These are phyloP conservation scores for Lasiommata megera DNA, from an alignment of 2,888 invertebrate genomes.

Conservation along the genomic window DNA sequence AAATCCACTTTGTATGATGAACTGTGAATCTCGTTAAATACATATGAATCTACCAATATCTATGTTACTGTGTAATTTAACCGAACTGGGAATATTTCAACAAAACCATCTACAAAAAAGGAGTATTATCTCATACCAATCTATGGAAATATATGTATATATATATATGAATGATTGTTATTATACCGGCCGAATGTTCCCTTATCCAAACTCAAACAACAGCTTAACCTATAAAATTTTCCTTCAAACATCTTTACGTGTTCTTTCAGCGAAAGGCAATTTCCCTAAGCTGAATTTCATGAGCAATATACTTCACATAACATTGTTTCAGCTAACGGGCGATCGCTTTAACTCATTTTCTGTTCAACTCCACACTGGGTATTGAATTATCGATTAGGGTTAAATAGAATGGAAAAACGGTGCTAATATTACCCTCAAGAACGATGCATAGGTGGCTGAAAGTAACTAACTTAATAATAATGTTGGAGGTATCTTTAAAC, in stretches of 20 bases:
- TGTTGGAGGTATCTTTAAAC: too few species aligned
- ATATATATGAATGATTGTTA: too few species aligned
- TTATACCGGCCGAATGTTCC: constrained; percentile 1
- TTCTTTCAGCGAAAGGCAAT: constrained; percentile 67
- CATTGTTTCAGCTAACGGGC: constrained; percentile 56
- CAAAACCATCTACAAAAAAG: too few species aligned
- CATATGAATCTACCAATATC: too few species aligned
- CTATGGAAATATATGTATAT: too few species aligned
- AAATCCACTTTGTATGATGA: neutral
- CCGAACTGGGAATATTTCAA: too few species aligned
- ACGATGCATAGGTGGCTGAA: neutral
- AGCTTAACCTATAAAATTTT: constrained; percentile 75
- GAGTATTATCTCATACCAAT: too few species aligned
- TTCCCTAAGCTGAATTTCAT: constrained; percentile 77
- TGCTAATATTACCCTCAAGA: constrained; percentile 20
- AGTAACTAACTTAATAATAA: neutral
- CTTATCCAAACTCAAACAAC: constrained; percentile 50
- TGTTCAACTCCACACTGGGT: constrained; percentile 33
- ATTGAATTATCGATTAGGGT: constrained; percentile 36
- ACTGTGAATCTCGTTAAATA: too few species aligned
- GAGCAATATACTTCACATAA: constrained; percentile 68
- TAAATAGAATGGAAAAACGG: constrained; percentile 32
- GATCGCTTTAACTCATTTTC: constrained; percentile 53
- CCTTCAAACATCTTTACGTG: constrained; percentile 59
- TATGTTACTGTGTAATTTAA: too few species aligned